A percentile compares a stretch with the other conserved stretches of the same genome.
phyloP scores from a whole-genome alignment of 2,113 vertebrate species.

The Falco punctatus region DNA sequence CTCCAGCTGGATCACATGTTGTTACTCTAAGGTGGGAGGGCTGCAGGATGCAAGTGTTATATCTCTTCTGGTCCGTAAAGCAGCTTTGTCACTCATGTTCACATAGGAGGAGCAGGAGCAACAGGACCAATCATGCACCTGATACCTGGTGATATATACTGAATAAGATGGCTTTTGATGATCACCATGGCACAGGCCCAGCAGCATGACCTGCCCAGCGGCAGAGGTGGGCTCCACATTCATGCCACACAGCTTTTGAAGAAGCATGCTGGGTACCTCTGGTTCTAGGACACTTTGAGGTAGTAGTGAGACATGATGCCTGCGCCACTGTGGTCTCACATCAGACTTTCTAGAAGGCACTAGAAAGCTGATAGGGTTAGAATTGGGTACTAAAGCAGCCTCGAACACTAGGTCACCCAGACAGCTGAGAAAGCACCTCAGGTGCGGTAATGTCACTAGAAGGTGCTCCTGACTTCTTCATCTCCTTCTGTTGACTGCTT shows the following conservation, averaged over 20 bases:
- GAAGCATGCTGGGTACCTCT: not conserved
- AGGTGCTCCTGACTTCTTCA: not conserved
- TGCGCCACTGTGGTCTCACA: accelerated
- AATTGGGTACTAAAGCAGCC: not conserved
- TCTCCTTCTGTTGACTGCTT: not conserved
- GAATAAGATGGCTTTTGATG: not conserved
- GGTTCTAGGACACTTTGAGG: not conserved
- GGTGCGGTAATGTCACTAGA: not conserved
- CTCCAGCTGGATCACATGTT: not conserved
- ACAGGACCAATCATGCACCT: not conserved
- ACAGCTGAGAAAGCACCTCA: not conserved
- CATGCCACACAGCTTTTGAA: not conserved
- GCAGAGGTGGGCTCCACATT: not conserved
- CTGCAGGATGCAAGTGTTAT: not conserved
- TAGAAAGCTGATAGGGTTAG: not conserved
- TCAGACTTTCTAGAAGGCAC: not conserved
- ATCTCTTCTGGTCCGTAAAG: not conserved
- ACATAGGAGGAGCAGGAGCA: not conserved
- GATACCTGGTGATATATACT: too few relatives aligned
- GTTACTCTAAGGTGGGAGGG: not conserved
- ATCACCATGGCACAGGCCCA: not conserved
- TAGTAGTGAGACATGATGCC: not conserved
- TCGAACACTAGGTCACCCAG: not conserved
- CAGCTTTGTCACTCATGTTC: not conserved
- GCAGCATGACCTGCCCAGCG: not conserved